Evolutionary conservation across 2,113 vertebrate species (phyloP), one percentile per base, ranked within the genome.

Genomic region (Lepus americanus): DNA sequence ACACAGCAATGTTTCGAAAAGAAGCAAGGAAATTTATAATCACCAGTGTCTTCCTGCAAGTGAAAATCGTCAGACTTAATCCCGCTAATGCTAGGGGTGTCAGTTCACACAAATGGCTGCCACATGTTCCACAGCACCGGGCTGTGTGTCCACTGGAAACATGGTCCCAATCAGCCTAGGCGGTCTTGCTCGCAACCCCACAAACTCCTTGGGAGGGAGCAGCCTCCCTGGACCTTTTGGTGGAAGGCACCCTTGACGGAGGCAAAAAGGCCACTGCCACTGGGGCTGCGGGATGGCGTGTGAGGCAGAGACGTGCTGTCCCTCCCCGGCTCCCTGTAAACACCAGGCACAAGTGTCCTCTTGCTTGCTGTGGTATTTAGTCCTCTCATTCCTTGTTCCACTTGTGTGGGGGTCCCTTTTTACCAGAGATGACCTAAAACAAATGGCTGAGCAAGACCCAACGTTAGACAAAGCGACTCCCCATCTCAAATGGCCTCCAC

Each of bases 401-500:
- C 89, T 49, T 33, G 36, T 96, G 92, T 36, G 44, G 70, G 31
- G 31, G 39, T 82, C 36, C 23, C 73, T 96, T 94, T 78, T 72
- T 85, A 86, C 25, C 44, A 86, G 66, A 64, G n/a, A 90, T 29
- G 74, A 66, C 92, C 69, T 49, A 19, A 78, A 88, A 83, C 96
- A 97, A 95, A 94, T 90, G 94, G 86, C 36, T 51, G 1, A 51
- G 87, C 31, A 44, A 80, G 94, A 84, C 69, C 33, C 39, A 10
- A 33, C 51, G 36, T 4, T n/a, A 59, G 44, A 95, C 90, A 85
- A 73, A 70, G 78, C 70, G 77, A 96, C 93, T 96, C 78, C 70
- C 17, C 25, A 19, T 82, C 63, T 27, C 92, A 77, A 29, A 94
- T 82, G 89, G 80, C 67, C 70, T 78, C 94, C 77, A 69, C 89